Percentiles rank a stretch among this genome's conserved stretches.
Evolutionary conservation across 2,113 vertebrate species (phyloP).

Genomic region (Cochlearius cochlearius): DNA sequence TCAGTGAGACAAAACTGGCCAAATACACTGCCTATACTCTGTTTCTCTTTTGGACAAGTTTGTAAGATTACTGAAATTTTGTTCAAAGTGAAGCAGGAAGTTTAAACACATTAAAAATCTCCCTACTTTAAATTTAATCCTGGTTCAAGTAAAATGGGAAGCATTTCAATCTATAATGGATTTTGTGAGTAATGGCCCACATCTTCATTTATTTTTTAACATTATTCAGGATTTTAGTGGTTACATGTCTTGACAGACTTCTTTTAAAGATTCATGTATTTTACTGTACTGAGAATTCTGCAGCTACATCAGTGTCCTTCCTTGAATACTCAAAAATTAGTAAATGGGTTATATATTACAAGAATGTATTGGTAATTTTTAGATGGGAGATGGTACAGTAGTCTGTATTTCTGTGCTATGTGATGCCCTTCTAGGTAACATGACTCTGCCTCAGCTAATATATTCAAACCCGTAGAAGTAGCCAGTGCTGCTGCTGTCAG

Average conservation of each 20-base stretch:
- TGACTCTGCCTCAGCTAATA: neutral
- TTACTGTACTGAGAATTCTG: neutral
- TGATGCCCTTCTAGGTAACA: neutral
- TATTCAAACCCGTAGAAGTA: neutral
- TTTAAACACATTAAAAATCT: neutral
- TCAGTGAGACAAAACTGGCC: neutral
- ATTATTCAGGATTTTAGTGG: neutral
- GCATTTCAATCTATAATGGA: slow-evolving; percentile 25
- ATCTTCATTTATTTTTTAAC: slow-evolving; percentile 41
- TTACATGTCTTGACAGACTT: slow-evolving; percentile 9
- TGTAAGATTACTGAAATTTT: neutral
- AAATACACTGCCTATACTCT: neutral
- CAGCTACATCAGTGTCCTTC: neutral
- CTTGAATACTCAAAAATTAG: neutral
- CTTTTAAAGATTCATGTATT: slow-evolving; percentile 14
- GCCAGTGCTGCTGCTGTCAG: neutral
- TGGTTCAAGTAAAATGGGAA: neutral
- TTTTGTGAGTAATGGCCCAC: neutral
- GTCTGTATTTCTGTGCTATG: neutral
- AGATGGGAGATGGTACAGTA: neutral
- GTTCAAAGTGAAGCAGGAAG: neutral
- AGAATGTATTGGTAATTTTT: neutral
- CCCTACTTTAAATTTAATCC: neutral
- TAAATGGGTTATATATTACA: neutral
- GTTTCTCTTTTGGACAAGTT: neutral